A percentile compares a stretch with the other conserved stretches of the same genome.
Conservation (phyloP, 2,797 vertebrate genomes). For the Enteromius radiatus region DNA sequence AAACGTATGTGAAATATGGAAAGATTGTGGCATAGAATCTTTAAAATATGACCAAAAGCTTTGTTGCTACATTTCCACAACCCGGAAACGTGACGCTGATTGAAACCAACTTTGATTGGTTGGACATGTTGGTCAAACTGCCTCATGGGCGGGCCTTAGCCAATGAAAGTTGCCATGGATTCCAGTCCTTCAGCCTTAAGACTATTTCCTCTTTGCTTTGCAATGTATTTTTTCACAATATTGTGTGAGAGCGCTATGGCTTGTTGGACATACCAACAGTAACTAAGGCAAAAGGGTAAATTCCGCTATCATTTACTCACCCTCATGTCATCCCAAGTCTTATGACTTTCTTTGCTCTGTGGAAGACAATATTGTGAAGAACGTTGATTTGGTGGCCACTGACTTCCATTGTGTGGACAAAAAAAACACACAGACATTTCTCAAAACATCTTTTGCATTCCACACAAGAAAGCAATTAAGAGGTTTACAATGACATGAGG, state of each 20-base stretch:
- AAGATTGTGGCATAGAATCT: no score
- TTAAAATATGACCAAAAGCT: no score
- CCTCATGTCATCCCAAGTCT: background rate
- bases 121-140: no score
- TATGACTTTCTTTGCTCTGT: background rate
- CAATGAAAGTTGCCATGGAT: no score
- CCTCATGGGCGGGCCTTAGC: no score
- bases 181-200: no score
- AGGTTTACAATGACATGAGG: background rate
- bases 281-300: background rate
- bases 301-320: background rate
- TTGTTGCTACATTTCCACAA: no score
- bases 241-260: background rate
- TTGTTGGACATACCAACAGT: no score
- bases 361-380: background rate
- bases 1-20: no score
- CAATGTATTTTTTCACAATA: background rate
- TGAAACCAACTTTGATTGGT: no score
- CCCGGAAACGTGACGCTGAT: no score
- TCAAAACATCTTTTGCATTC: background rate
- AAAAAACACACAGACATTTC: background rate
- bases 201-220: no score
- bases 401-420: background rate
- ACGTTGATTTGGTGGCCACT: background rate
- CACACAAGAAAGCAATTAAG: background rate